Conservation (phyloP, 2,888 invertebrate genomes). For the Scrobipalpa atriplicella region DNA sequence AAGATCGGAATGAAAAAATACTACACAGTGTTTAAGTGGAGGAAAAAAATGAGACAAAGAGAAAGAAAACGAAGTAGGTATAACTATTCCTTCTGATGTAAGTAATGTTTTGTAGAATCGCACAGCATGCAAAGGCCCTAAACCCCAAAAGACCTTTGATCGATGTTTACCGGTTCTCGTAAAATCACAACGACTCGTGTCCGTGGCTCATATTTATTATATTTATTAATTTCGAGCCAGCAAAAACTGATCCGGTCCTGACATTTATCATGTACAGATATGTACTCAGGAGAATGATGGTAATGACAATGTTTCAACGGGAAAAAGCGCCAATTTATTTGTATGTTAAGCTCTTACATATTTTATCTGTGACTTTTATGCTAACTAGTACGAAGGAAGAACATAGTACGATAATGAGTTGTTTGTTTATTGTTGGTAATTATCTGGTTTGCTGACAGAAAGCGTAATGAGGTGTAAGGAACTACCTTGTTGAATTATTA, state of each 20-base stretch:
- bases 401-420: not conserved
- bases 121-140: not conserved
- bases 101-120: not conserved
- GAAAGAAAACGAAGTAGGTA: no score
- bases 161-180: conserved; percentile 47
- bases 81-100: not conserved
- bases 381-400: not conserved
- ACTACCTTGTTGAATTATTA: not conserved
- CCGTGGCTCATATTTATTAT: conserved; percentile 28
- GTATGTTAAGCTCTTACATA: not conserved
- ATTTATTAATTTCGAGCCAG: conserved; percentile 24
- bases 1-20: no score
- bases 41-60: no score
- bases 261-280: conserved; percentile 29
- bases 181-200: conserved; percentile 27
- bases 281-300: conserved; percentile 22
- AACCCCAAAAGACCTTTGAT: conserved; percentile 39
- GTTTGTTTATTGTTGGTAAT: not conserved
- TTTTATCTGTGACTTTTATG: not conserved
- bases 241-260: conserved; percentile 19
- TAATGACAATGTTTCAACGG: conserved; percentile 23
- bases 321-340: conserved; percentile 10
- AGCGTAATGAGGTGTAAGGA: not conserved
- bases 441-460: conserved; percentile 6
- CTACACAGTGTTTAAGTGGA: no score